Evolutionary conservation across 2,888 invertebrate genomes (phyloP).

Genomic region (Trichogramma evanescens): DNA sequence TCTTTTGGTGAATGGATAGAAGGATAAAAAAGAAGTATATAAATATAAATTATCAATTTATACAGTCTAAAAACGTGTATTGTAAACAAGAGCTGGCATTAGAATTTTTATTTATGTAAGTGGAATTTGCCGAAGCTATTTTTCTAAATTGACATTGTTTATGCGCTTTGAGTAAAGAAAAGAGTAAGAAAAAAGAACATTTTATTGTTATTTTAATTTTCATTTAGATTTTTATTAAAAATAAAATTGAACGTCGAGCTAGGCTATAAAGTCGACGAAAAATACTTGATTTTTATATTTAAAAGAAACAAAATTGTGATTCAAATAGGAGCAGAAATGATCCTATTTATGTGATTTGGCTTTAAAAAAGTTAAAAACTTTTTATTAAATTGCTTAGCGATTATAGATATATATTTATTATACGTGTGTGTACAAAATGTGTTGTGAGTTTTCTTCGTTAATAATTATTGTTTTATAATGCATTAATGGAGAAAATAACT

Average conservation of each 20-base stretch:
- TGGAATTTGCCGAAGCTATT: no score
- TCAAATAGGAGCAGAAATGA: constrained; percentile 1
- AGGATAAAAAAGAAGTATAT: no score
- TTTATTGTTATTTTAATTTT: constrained; percentile 8
- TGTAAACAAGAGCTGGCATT: constrained; percentile 17
- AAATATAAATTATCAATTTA: not conserved
- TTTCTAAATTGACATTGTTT: not conserved
- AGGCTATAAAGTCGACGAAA: not conserved
- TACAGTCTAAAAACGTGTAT: constrained; percentile 7
- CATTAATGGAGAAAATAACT: constrained; percentile 2
- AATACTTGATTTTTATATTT: not conserved
- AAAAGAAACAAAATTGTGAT: constrained; percentile 10
- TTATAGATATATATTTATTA: not conserved
- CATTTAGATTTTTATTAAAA: constrained; percentile 9
- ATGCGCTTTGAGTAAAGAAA: not conserved
- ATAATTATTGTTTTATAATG: constrained; percentile 13
- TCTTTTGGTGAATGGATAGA: no score
- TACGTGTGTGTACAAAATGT: constrained; percentile 14
- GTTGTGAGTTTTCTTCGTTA: constrained; percentile 12
- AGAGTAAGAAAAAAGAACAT: not conserved
- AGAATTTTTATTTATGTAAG: no score
- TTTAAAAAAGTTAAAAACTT: constrained; percentile 4
- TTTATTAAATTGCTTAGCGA: constrained; percentile 12
- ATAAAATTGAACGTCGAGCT: constrained; percentile 3
- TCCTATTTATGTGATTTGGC: constrained; percentile 6